Base-by-base conservation (phyloP, 2,888 invertebrate species). In the Xanthia icteritia region DNA sequence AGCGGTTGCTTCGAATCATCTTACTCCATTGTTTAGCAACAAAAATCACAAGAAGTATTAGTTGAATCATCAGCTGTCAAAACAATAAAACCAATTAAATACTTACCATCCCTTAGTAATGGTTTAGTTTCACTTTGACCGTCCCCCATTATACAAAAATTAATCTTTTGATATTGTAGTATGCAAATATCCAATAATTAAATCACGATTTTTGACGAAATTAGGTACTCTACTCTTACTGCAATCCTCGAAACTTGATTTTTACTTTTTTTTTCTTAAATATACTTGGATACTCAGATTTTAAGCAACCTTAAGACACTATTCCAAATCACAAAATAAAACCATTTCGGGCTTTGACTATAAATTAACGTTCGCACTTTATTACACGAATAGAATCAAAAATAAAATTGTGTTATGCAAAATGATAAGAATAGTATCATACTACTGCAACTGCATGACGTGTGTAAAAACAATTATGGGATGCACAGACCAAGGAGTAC, bases 101-200 rank as follows among this genome's bases (percentile, higher is more conserved):
- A 84, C 95, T 93, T 92, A 96, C 96, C 96, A 91, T 95, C 95
- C 86, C 94, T 91, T 82, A 98, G 92, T 82, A 98, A 96, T 84
- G 97, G 97, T 91, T 97, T 97, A 92, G 96, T 97, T 96, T 98
- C 97, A 90, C 95, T 97, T 92, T 97, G 97, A 82, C 97, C 97
- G 94, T 97, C 97, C 80, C 97, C 97, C 97, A 97, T 97, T 88
- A 81, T 94, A 51, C 77, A 72, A 86, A 73, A 82, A 84, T 81
- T 64, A 77, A 81, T 71, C 83, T 87, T 89, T 88, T 81, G 75
- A 15, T 78, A 86, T 60, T 81, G 84, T 85, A 89, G 73, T 91
- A 91, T 89, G 88, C 88, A 89, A 92, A 91, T 89, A 83, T 75
- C 39, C 71, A 83, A 76, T 64, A 80, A 73, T 77, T 84, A 79